phyloP scores from a whole-genome alignment of 1,140 invertebrate species.

The Chelonus insularis region DNA sequence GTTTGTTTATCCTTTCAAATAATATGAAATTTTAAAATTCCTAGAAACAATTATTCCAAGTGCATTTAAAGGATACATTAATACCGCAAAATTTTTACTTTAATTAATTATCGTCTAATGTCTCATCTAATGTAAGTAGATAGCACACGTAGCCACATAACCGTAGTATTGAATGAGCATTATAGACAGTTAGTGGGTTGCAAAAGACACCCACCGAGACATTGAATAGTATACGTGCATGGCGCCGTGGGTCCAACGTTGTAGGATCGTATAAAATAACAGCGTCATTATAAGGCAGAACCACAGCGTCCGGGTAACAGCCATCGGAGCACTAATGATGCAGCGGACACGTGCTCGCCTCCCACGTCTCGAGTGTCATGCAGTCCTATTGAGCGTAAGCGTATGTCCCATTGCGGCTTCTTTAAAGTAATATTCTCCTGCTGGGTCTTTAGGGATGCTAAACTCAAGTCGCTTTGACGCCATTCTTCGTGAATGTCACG shows the following conservation, averaged over 20 bases:
- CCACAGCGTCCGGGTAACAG: slow-evolving; percentile 37
- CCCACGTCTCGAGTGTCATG: slow-evolving; percentile 43
- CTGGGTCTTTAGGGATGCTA: not conserved
- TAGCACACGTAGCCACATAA: too few relatives aligned
- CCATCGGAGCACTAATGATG: slow-evolving; percentile 46
- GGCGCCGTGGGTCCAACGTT: not conserved
- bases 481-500: slow-evolving; percentile 6
- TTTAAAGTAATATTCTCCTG: slow-evolving; percentile 30
- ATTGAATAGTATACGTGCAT: too few relatives aligned
- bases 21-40: too few relatives aligned
- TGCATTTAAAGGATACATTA: too few relatives aligned
- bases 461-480: not conserved
- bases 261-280: slow-evolving; percentile 38
- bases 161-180: too few relatives aligned
- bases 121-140: too few relatives aligned
- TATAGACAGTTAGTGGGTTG: too few relatives aligned
- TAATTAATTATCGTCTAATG: too few relatives aligned
- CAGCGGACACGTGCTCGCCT: slow-evolving; percentile 45
- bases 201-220: too few relatives aligned
- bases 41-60: too few relatives aligned
- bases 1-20: too few relatives aligned
- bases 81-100: too few relatives aligned
- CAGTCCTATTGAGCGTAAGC: slow-evolving; percentile 25
- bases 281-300: slow-evolving; percentile 43
- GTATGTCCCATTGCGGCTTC: slow-evolving; percentile 21